Evolutionary conservation across 2,888 invertebrate genomes (phyloP), one percentile per base, ranked within the genome.

Genomic region (Phaonia tiefii): DNA sequence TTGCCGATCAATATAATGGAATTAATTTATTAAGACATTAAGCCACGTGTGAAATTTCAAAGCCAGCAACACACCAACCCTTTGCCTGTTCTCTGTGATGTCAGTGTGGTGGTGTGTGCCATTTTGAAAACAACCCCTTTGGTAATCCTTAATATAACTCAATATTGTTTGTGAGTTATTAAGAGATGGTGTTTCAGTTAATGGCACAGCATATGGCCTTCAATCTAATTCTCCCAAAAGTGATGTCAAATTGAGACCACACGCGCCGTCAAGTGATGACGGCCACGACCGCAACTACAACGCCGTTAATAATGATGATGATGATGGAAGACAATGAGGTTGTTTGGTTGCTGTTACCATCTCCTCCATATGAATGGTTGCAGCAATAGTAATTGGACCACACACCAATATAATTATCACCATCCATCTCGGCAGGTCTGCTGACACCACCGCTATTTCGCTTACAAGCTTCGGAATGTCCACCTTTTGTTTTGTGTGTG

Each of bases 31-130:
- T 86, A 84, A 86, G 86, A 88, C 88, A 87, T 86, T 87, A 86
- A 87, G 87, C 87, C 87, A 89, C 88, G 89, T 88, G 87, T 88
- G 89, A 88, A 89, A 88, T 87, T 88, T 86, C 26, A 77, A 86
- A 88, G 49, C 49, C 13, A 66, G 58, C 63, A 44, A 37, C 31
- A 51, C 1, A 26, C 26, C 10, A 46, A 15, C 15, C 15, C 11
- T 13, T 2, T 15, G 86, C 13, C 25, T 25, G 56, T 20, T 20
- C 51, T 31, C 2, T 39, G 13, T 39, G 37, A 2, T n/a, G 75
- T 71, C 75, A 75, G 71, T 39, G 13, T 39, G 37, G 8, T n/a
- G 75, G 66, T 75, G 72, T 66, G 75, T 79, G 79, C 67, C 67
- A 75, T 72, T 71, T 49, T 65, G 44, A 26, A 56, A 67, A 39